A percentile compares a stretch with the other conserved stretches of the same genome.
These are phyloP conservation scores for Coronaproctus castanopsis DNA, from an alignment of 2,888 invertebrate genomes.

Conservation along the genomic window DNA sequence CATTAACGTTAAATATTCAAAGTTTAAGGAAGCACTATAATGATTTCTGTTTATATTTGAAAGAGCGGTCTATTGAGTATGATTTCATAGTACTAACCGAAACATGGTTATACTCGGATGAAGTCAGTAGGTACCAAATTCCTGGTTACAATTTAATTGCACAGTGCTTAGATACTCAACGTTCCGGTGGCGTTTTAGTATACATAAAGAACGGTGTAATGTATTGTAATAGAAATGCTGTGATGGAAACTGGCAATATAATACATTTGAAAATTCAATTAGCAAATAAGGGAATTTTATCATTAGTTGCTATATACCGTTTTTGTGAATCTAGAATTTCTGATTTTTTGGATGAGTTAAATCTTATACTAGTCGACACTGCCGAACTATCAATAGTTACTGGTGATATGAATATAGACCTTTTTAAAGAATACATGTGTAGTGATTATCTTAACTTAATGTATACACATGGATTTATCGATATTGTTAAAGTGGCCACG, in stretches of 20 bases:
- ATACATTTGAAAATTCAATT: neutral
- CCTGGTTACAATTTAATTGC: neutral
- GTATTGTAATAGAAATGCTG: neutral
- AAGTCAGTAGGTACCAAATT: neutral
- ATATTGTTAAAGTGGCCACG: neutral
- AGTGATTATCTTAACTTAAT: neutral
- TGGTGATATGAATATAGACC: neutral
- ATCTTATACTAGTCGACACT: neutral
- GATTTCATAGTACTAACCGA: neutral
- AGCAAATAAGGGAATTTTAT: neutral
- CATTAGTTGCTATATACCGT: neutral
- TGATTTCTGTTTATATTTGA: neutral
- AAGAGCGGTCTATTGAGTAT: neutral
- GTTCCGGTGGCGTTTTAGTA: neutral
- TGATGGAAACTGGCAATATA: neutral
- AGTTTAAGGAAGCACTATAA: neutral
- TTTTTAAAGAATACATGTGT: neutral
- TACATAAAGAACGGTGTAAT: neutral
- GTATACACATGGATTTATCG: neutral
- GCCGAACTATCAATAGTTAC: neutral
- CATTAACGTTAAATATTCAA: neutral
- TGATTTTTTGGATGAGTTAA: neutral
- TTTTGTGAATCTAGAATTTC: neutral
- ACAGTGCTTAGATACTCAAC: neutral
- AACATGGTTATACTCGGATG: neutral